These are phyloP conservation scores for Cosmia pyralina DNA, from an alignment of 2,888 invertebrate genomes.

Conservation along the genomic window DNA sequence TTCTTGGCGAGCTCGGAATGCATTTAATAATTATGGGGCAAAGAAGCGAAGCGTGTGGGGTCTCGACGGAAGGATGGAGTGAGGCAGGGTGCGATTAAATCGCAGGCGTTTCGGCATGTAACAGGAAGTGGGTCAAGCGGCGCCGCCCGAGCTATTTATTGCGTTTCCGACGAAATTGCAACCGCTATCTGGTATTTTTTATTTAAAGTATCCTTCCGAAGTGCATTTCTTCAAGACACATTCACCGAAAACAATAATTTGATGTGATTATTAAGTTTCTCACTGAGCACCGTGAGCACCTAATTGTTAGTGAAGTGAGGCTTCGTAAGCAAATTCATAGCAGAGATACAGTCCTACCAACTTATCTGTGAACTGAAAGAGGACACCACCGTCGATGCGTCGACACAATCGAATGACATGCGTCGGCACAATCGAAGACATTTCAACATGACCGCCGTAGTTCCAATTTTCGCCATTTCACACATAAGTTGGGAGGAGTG, in stretches of 20 bases:
- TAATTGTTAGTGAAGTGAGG: constrained; percentile 9
- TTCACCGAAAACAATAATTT: constrained; percentile 18
- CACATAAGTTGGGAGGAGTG: too few relatives aligned
- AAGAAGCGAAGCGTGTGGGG: constrained; percentile 86
- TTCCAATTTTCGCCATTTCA: too few relatives aligned
- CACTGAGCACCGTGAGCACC: constrained; percentile 5
- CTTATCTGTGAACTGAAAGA: too few relatives aligned
- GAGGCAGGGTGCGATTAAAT: constrained; percentile 87
- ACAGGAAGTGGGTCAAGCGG: constrained; percentile 89
- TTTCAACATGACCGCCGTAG: too few relatives aligned
- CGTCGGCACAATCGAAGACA: too few relatives aligned
- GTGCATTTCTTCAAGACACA: constrained; percentile 53
- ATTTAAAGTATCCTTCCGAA: constrained; percentile 61
- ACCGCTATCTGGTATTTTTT: constrained; percentile 77
- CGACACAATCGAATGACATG: too few relatives aligned
- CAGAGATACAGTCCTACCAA: too few relatives aligned
- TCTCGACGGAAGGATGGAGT: constrained; percentile 84
- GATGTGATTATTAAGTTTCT: constrained; percentile 30
- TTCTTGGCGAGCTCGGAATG: constrained; percentile 82
- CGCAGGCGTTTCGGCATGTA: constrained; percentile 89
- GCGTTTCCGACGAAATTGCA: constrained; percentile 87
- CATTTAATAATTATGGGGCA: constrained; percentile 88
- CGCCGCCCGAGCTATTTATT: constrained; percentile 88
- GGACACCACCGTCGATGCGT: too few relatives aligned
- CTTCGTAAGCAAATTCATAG: constrained; percentile 29